Conservation (phyloP, 2,113 vertebrate species). For the Cyphotilapia sp. region DNA sequence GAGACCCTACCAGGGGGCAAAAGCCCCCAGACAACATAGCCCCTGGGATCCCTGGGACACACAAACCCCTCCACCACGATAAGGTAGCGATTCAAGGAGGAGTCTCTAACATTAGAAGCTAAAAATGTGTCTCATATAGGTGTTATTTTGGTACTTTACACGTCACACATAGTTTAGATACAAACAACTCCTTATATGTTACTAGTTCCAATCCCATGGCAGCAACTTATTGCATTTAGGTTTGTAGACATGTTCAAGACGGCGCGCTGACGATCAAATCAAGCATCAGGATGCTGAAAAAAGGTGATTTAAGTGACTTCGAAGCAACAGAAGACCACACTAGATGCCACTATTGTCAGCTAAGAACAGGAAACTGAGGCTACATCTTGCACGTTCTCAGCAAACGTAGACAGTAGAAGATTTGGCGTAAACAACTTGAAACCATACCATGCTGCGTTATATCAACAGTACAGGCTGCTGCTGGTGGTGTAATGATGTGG, state of each 20-base stretch:
- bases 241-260: not conserved
- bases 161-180: not conserved
- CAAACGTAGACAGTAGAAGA: not conserved
- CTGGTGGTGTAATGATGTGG: not conserved
- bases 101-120: not conserved
- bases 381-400: not conserved
- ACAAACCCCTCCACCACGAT: no score
- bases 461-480: not conserved
- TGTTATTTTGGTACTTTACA: not conserved
- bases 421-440: fast-evolving
- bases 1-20: no score
- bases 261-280: fast-evolving
- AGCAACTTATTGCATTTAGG: not conserved
- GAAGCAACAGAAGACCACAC: not conserved
- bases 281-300: not conserved
- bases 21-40: no score
- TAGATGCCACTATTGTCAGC: not conserved
- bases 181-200: not conserved
- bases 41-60: no score
- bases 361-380: not conserved
- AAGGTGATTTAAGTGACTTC: not conserved
- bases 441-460: fast-evolving
- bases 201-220: not conserved
- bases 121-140: not conserved
- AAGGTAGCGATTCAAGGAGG: no score